These are phyloP conservation scores for Corydoras maculifer DNA, from an alignment of 2,113 vertebrate species.

Conservation along the genomic window DNA sequence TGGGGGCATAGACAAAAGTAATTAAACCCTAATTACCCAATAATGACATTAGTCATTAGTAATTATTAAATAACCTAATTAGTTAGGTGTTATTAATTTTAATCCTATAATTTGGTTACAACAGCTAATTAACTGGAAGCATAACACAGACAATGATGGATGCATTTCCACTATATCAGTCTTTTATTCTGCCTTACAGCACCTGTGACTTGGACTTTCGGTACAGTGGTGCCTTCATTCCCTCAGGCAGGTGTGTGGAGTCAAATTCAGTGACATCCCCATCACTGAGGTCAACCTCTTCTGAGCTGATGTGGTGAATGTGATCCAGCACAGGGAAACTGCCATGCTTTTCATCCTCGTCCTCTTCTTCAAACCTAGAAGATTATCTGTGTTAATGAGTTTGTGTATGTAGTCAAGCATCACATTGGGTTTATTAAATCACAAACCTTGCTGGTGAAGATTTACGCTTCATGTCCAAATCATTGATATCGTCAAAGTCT, in stretches of 20 bases:
- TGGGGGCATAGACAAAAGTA: not conserved
- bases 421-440: not conserved
- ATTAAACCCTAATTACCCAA: constrained; percentile 16
- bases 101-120: not conserved
- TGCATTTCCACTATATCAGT: not conserved
- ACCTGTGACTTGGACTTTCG: constrained; percentile 99
- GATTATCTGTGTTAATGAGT: not conserved
- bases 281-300: constrained; percentile 84
- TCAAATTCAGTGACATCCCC: constrained; percentile 76
- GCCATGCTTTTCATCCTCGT: constrained; percentile 85
- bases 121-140: not conserved
- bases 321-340: constrained; percentile 91
- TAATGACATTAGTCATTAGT: constrained; percentile 24
- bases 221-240: constrained; percentile 90
- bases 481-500: constrained; percentile 73
- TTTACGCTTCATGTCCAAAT: constrained; percentile 83
- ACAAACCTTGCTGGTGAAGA: constrained; percentile 78
- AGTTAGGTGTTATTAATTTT: constrained; percentile 1
- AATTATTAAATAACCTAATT: constrained; percentile 10
- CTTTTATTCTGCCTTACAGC: constrained; percentile 17
- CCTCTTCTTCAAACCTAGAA: constrained; percentile 74
- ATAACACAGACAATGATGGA: not conserved
- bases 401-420: not conserved
- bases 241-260: constrained; percentile 77
- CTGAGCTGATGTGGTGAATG: constrained; percentile 91